Evolutionary conservation across 2,888 invertebrate species (phyloP).

Genomic region (Polietes domitor): DNA sequence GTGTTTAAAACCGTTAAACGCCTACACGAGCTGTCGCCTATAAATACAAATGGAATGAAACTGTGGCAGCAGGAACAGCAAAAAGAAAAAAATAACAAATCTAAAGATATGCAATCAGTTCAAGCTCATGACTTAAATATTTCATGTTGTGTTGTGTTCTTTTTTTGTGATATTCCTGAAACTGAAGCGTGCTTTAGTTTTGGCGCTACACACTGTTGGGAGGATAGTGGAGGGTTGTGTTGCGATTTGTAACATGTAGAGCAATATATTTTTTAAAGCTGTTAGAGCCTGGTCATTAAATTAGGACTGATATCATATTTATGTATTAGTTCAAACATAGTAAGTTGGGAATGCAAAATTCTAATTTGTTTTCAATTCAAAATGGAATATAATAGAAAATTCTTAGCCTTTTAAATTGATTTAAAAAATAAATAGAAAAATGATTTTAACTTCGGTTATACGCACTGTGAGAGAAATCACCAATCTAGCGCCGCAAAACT

Average conservation of each 20-base stretch:
- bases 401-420: too few species aligned
- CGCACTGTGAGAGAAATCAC: too few species aligned
- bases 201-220: not conserved
- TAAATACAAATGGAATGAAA: constrained; percentile 57
- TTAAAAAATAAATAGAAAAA: too few species aligned
- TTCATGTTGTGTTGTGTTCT: constrained; percentile 40
- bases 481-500: too few species aligned
- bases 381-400: too few species aligned
- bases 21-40: constrained; percentile 66
- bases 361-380: too few species aligned
- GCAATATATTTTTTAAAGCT: too few species aligned
- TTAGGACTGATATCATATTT: too few species aligned
- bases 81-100: constrained; percentile 4
- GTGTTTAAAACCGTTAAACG: constrained; percentile 64
- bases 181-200: constrained; percentile 62
- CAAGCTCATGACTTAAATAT: constrained; percentile 68
- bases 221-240: not conserved
- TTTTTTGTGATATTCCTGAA: constrained; percentile 25
- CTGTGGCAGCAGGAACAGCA: constrained; percentile 36
- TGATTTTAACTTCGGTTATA: too few species aligned
- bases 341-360: too few species aligned
- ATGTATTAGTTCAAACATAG: too few species aligned
- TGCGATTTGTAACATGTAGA: not conserved
- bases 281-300: too few species aligned
- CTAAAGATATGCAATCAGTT: constrained; percentile 70